Base-by-base conservation (phyloP, 1,140 invertebrate species). In the Metaphire vulgaris region DNA sequence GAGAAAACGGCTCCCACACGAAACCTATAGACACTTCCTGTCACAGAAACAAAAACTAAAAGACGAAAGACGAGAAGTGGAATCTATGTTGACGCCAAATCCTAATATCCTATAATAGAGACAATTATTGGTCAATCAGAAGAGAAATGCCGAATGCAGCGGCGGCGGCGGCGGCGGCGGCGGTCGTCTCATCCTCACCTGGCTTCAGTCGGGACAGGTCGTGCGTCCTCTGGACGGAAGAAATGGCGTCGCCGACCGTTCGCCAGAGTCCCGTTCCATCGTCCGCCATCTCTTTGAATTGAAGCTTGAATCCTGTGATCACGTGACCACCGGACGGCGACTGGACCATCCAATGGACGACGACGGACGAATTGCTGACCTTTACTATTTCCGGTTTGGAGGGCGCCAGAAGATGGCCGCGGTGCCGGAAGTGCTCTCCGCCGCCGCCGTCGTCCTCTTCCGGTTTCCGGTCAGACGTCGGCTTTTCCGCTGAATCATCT, bases 1-100 rank as follows among this genome's bases (percentile, higher is more conserved):
- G 91, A 92, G 83, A 96, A 97, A 0, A 96, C 95, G 0, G 94
- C 95, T 1, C 93, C 91, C 76, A 98, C 93, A 12, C 95, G 89
- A 83, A 97, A 98, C 33, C 85, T 84, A 78, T 87, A 88, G 1
- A 78, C 81, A 6, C 79, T 80, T n/a, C 83, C 92, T 91, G 74
- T 28, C 29, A 26, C n/a, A n/a, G 15, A 33, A 41, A 26, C 12
- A n/a, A n/a, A n/a, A n/a, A n/a, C n/a, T n/a, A n/a, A n/a, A n/a
- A n/a, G n/a, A n/a, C n/a, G n/a, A n/a, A n/a, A n/a, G n/a, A n/a
- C n/a, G n/a, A n/a, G n/a, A n/a, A n/a, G n/a, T n/a, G n/a, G n/a
- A n/a, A n/a, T n/a, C n/a, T n/a, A n/a, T n/a, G n/a, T n/a, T n/a
- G n/a, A n/a, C n/a, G n/a, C n/a, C n/a, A n/a, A n/a, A n/a, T n/a